Percentiles rank a stretch among this genome's conserved stretches.
phyloP scores from a whole-genome alignment of 2,888 invertebrate species.

The Pristionchus arcanus region DNA sequence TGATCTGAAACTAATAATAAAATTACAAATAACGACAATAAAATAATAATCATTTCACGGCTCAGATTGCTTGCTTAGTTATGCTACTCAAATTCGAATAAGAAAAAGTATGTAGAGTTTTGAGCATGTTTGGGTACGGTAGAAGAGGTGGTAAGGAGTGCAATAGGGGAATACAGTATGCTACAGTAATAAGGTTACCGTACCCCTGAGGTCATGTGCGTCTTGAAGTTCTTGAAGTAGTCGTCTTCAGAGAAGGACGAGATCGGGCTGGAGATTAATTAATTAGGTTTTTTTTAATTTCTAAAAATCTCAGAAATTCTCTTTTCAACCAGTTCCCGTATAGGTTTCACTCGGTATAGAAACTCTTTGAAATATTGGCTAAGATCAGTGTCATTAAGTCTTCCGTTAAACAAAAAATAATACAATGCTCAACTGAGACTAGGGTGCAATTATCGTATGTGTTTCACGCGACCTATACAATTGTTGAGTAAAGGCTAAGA shows the following conservation, averaged over 20 bases:
- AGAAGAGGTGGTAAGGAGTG: no score
- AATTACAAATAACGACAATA: neutral
- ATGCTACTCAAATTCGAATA: neutral
- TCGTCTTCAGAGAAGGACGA: conserved; percentile 70
- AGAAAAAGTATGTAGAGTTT: no score
- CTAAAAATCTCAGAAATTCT: no score
- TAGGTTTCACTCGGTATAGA: neutral
- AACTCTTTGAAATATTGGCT: neutral
- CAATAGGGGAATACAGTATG: no score
- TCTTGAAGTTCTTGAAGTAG: conserved; percentile 67
- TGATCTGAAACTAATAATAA: conserved; percentile 49
- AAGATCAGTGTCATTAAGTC: no score
- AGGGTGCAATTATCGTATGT: neutral
- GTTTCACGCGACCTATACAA: neutral
- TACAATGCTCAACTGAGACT: neutral
- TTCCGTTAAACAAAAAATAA: no score
- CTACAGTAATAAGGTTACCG: neutral
- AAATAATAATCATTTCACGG: neutral
- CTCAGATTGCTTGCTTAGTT: neutral
- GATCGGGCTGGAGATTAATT: conserved; percentile 60
- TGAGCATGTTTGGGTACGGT: no score
- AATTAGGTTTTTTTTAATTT: neutral
- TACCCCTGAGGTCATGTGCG: neutral
- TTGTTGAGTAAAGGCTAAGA: no score
- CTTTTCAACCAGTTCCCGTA: no score